Conservation (phyloP, 2,113 vertebrate species). For the Anoplopoma fimbria region DNA sequence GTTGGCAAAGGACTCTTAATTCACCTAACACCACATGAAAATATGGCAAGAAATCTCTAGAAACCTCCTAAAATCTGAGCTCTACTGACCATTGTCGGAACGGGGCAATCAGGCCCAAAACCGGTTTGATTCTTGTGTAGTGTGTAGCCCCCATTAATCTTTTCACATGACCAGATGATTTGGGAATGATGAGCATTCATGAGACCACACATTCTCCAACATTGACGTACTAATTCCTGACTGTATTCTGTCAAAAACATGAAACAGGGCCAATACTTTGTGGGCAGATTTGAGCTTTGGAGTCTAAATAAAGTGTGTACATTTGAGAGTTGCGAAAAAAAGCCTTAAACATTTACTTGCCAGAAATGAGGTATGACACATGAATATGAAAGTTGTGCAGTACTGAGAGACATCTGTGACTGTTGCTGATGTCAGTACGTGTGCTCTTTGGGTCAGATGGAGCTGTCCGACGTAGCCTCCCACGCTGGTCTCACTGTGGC, state of each 20-base stretch:
- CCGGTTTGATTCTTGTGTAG: background rate
- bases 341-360: background rate
- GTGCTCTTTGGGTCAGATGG: conserved; percentile 82
- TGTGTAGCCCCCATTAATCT: no score
- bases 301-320: background rate
- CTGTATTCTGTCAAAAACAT: background rate
- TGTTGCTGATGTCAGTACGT: background rate
- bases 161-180: no score
- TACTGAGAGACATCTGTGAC: background rate
- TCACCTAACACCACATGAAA: background rate
- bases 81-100: background rate
- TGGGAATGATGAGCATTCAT: background rate
- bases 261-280: background rate
- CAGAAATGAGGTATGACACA: background rate
- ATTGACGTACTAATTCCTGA: background rate
- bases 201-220: background rate
- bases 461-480: conserved; percentile 79
- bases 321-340: background rate
- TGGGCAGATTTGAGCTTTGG: background rate
- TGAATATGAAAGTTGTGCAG: background rate
- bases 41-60: background rate
- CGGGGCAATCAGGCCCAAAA: background rate
- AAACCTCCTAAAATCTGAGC: background rate
- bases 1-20: background rate
- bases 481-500: conserved; percentile 86